These are phyloP conservation scores for Acipenser transmontanus DNA, from an alignment of 2,797 vertebrate species.

Conservation along the genomic window DNA sequence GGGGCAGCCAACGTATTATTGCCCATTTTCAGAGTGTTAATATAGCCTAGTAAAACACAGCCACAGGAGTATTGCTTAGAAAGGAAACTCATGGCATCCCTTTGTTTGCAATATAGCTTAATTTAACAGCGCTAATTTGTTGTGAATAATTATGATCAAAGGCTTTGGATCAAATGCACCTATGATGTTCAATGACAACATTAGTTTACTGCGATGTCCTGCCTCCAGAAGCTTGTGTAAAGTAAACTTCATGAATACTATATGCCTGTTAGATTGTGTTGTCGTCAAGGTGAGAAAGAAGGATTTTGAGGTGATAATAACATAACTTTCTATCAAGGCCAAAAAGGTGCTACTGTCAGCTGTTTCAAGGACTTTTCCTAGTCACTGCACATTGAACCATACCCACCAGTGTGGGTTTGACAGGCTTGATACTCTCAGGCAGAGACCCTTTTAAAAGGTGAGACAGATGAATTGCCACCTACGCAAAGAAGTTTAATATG, in stretches of 20 bases:
- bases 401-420: too few relatives aligned
- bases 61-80: not conserved
- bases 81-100: not conserved
- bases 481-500: too few relatives aligned
- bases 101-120: constrained; percentile 14
- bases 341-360: constrained; percentile 7
- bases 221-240: too few relatives aligned
- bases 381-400: too few relatives aligned
- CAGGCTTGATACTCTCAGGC: too few relatives aligned
- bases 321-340: not conserved
- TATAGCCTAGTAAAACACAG: not conserved
- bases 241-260: too few relatives aligned
- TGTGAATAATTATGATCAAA: not conserved
- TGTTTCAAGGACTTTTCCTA: not conserved
- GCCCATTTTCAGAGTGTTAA: constrained; percentile 25
- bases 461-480: too few relatives aligned
- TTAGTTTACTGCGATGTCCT: too few relatives aligned
- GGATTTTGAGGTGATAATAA: not conserved
- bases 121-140: constrained; percentile 5
- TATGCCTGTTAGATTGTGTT: too few relatives aligned
- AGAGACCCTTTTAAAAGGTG: too few relatives aligned
- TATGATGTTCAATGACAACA: too few relatives aligned
- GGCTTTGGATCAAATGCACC: too few relatives aligned
- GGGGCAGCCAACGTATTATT: constrained; percentile 46
- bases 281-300: not conserved